These are phyloP conservation scores for Phenganax stokvisi DNA, from an alignment of 92 coral and sea anemone genomes.

Conservation along the genomic window DNA sequence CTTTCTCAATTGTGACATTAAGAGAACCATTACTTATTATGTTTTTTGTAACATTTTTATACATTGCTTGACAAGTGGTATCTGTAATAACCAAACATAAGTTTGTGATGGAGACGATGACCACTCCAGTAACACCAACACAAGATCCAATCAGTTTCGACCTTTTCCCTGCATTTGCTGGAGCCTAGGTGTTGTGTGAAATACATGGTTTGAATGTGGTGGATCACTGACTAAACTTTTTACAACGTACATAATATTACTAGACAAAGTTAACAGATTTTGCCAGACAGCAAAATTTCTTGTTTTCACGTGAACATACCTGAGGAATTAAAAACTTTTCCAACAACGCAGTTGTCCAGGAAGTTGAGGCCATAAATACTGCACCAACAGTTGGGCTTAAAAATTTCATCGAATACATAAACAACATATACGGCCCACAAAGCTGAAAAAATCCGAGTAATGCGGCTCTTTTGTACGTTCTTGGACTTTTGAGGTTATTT, in stretches of 20 bases:
- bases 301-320: not conserved
- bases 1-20: slow-evolving; percentile 13
- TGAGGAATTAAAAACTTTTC: slow-evolving; percentile 41
- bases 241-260: not conserved
- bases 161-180: not conserved
- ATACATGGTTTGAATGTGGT: not conserved
- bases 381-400: slow-evolving; percentile 83
- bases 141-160: slow-evolving; percentile 31
- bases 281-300: no score
- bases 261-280: no score
- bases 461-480: slow-evolving; percentile 70
- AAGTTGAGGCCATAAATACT: slow-evolving; percentile 83
- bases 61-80: slow-evolving; percentile 20
- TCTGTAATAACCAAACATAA: slow-evolving; percentile 45
- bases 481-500: slow-evolving; percentile 48
- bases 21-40: slow-evolving; percentile 8
- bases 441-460: slow-evolving; percentile 85
- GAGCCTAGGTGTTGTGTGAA: not conserved
- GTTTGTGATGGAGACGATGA: slow-evolving; percentile 56
- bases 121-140: slow-evolving; percentile 59
- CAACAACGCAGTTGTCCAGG: slow-evolving; percentile 71
- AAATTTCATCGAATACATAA: slow-evolving; percentile 71
- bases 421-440: slow-evolving; percentile 82
- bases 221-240: not conserved
- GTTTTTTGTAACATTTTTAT: slow-evolving; percentile 8